Evolutionary conservation across 1,140 invertebrate species (phyloP), one percentile per base, ranked within the genome.

Genomic region (Psilanteris sp.): DNA sequence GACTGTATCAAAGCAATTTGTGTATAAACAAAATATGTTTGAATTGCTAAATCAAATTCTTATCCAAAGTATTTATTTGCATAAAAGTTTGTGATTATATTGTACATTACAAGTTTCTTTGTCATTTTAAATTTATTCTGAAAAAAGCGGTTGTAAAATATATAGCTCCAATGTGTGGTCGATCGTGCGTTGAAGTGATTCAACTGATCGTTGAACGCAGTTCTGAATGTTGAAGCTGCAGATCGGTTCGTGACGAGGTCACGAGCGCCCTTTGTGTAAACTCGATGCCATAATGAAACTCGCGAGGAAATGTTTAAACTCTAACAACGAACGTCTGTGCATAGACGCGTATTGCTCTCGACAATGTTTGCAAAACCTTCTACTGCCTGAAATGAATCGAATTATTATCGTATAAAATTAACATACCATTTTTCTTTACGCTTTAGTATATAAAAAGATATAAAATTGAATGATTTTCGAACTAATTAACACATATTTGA

Each of bases 201-300:
- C 48, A 43, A 20, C 46, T 46, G 59, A 52, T 64, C 46, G 61
- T 52, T 54, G 48, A 66, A 66, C 26, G 46, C 46, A 52, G 36
- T 52, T 66, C 36, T 52, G 46, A 54, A 34, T 43, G 46, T 41
- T 43, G 37, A 66, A 54, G 46, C 46, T 66, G 27, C 8, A 43
- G 61, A 54, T 52, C 44, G 46, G 36, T 54, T 54, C 16, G 36
- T 26, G 61, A 52, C 37, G 61, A 54, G 62, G 39, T 67, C 50
- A 55, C 62, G 62, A 67, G 62, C 16, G 48, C 41, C 48, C 36
- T 55, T 67, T 67, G 48, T 67, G 62, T 55, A 67, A 55, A 67
- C 62, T 37, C 48, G 62, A 46, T 34, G 50, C 39, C 41, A 46
- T 67, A 67, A 67, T 67, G 62, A 62, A 62, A 62, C 57, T 62